Evolutionary conservation across 2,888 invertebrate species (phyloP).

Genomic region (Thera britannica): DNA sequence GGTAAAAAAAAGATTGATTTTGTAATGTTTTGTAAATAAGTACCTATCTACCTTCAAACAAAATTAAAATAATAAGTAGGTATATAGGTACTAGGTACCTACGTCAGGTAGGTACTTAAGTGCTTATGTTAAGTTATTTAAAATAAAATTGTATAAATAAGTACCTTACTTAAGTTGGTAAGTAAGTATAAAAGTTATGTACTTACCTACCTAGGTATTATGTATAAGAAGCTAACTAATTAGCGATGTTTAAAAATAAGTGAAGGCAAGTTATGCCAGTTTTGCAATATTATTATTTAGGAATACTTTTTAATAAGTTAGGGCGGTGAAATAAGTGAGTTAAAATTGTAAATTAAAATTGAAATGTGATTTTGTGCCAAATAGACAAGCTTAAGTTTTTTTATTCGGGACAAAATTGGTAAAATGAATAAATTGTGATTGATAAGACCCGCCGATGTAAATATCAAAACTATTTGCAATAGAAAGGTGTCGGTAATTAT

Average conservation of each 20-base stretch:
- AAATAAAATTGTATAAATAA: too few species aligned
- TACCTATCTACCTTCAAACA: too few species aligned
- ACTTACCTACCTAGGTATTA: too few species aligned
- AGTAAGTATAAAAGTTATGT: neutral
- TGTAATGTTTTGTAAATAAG: slow-evolving; percentile 1
- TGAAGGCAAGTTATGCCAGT: slow-evolving; percentile 47
- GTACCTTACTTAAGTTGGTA: neutral
- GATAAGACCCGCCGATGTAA: slow-evolving; percentile 67
- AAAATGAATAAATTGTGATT: slow-evolving; percentile 48
- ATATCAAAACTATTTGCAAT: slow-evolving; percentile 53
- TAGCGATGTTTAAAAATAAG: slow-evolving; percentile 7
- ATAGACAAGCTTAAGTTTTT: slow-evolving; percentile 66
- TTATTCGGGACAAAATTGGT: slow-evolving; percentile 81
- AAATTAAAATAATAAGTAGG: neutral
- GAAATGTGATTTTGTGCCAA: slow-evolving; percentile 77
- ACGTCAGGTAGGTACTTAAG: too few species aligned
- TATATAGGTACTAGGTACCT: too few species aligned
- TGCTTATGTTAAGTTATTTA: neutral
- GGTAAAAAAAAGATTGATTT: slow-evolving; percentile 22
- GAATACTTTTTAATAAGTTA: slow-evolving; percentile 24
- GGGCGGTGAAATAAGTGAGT: slow-evolving; percentile 39
- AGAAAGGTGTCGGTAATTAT: slow-evolving; percentile 63
- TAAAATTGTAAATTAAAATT: slow-evolving; percentile 34
- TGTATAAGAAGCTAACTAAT: too few species aligned
- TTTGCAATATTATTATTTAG: slow-evolving; percentile 47